Evolutionary conservation across 1,140 invertebrate genomes (phyloP).

Genomic region (Brachionus calyciflorus): DNA sequence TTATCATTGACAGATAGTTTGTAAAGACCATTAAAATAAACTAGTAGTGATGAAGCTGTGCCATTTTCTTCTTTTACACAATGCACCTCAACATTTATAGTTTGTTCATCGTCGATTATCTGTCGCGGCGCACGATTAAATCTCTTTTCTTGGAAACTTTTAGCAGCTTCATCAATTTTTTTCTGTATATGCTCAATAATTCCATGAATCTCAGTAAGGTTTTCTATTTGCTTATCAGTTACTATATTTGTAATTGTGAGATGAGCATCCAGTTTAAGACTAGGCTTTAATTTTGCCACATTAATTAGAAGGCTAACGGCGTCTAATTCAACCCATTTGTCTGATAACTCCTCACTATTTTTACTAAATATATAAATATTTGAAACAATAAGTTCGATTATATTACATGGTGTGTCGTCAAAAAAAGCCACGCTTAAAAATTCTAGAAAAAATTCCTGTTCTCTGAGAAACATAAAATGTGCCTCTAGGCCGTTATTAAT

Average conservation of each 20-base stretch:
- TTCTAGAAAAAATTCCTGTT: too few species aligned
- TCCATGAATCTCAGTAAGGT: not conserved
- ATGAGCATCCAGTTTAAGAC: not conserved
- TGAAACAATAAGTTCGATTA: conserved; percentile 17
- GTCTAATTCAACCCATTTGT: conserved; percentile 5
- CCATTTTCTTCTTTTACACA: not conserved
- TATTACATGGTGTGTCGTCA: too few species aligned
- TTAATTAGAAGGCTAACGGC: not conserved
- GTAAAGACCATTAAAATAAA: conserved; percentile 6
- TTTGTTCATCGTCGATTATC: conserved; percentile 1
- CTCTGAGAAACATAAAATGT: too few species aligned
- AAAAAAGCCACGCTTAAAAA: too few species aligned
- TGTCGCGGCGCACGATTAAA: not conserved
- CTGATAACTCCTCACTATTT: not conserved
- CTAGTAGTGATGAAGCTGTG: not conserved
- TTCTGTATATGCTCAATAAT: not conserved
- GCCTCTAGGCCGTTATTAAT: too few species aligned
- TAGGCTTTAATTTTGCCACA: not conserved
- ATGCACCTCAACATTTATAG: not conserved
- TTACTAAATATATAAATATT: conserved; percentile 30
- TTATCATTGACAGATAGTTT: conserved; percentile 22
- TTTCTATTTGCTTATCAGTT: conserved; percentile 18
- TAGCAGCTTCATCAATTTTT: not conserved
- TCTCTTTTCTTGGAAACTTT: conserved; percentile 1
- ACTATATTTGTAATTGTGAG: conserved; percentile 7